phyloP scores from a whole-genome alignment of 1,140 invertebrate species.

The Drosophila insularis region DNA sequence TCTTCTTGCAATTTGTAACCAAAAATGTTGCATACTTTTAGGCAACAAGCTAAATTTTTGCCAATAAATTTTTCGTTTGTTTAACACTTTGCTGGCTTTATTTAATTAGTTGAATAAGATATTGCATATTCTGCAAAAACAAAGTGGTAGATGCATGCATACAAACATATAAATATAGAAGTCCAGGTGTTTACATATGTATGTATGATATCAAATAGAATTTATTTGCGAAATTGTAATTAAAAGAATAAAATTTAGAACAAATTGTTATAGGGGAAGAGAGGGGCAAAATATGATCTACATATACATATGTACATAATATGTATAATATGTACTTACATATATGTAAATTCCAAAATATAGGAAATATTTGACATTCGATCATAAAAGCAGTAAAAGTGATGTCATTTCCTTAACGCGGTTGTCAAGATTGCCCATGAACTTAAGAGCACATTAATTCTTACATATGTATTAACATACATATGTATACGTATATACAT shows the following conservation, averaged over 20 bases:
- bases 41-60: not conserved
- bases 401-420: constrained; percentile 1
- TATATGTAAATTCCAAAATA: not conserved
- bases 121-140: too few species aligned
- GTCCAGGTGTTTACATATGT: too few species aligned
- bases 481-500: not conserved
- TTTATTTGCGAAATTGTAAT: too few species aligned
- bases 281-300: not conserved
- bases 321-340: too few species aligned
- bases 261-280: too few species aligned
- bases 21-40: constrained; percentile 4
- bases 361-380: not conserved
- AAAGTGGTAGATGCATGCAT: too few species aligned
- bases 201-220: too few species aligned
- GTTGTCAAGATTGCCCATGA: constrained; percentile 4
- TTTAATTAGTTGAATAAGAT: too few species aligned
- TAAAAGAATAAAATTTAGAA: too few species aligned
- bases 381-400: not conserved
- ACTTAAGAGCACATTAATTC: constrained; percentile 1
- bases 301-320: not conserved
- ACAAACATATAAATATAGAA: too few species aligned
- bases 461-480: not conserved
- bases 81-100: too few species aligned
- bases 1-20: not conserved
- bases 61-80: not conserved